Evolutionary conservation across 2,797 vertebrate genomes (phyloP).

Genomic region (Tiaroga cobitis): DNA sequence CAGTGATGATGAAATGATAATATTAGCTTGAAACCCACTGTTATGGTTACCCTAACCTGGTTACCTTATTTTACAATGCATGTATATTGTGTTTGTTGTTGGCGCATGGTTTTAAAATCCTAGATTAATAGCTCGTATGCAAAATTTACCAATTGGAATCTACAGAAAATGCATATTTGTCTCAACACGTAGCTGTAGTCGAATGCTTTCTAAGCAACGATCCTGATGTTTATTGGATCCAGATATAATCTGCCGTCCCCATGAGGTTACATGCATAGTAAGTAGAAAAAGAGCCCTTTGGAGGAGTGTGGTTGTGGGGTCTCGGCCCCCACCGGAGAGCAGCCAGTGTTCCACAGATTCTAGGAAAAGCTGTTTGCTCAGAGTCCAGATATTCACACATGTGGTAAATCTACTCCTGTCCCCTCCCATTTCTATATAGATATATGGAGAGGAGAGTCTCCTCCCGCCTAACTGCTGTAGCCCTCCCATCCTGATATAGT

Average conservation of each 20-base stretch:
- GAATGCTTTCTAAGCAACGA: slow-evolving; percentile 1
- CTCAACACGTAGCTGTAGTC: neutral
- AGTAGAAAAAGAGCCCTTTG: slow-evolving; percentile 12
- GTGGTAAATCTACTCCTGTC: slow-evolving; percentile 69
- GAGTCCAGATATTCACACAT: slow-evolving; percentile 71
- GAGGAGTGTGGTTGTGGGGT: slow-evolving; percentile 36
- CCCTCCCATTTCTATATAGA: slow-evolving; percentile 32
- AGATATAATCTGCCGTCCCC: slow-evolving; percentile 28
- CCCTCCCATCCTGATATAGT: slow-evolving; percentile 46
- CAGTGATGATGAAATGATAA: neutral
- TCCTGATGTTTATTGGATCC: slow-evolving; percentile 33
- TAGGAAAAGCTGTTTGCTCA: slow-evolving; percentile 73
- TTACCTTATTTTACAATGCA: neutral
- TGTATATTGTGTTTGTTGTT: neutral
- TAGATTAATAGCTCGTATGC: neutral
- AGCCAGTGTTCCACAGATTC: slow-evolving; percentile 74
- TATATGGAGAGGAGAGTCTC: slow-evolving; percentile 19
- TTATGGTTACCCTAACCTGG: slow-evolving; percentile 9
- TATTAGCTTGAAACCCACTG: slow-evolving; percentile 1
- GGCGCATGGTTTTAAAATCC: neutral
- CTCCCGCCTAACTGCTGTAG: neutral
- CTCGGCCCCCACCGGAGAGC: slow-evolving; percentile 46
- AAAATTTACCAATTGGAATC: slow-evolving; percentile 8
- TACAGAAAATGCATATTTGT: neutral
- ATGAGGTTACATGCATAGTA: slow-evolving; percentile 9